Evolutionary conservation across 2,113 vertebrate genomes (phyloP), one percentile per base, ranked within the genome.

Genomic region (Scytalopus superciliaris): DNA sequence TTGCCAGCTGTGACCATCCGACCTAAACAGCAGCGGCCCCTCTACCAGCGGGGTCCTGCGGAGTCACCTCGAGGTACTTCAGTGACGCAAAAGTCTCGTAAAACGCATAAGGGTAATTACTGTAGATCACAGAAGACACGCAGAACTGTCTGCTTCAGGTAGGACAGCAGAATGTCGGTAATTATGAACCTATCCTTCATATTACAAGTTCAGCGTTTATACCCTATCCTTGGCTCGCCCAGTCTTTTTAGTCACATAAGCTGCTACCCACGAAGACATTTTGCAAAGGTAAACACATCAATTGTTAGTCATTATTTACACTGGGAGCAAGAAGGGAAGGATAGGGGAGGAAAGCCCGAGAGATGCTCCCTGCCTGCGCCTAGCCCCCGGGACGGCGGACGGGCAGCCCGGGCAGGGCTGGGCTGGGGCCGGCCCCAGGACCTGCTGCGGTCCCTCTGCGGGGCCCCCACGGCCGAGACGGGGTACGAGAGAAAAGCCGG

Each of bases 391-490:
- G 50, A 16, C 9, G 2, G 56, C 5, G 3, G 35, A 55, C 4
- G 17, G 7, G 42, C 23, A 53, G 64, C 28, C 24, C 2, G 9
- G n/a, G 19, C 35, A 59, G 74, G 23, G 45, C 25, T 3, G 57
- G n/a, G n/a, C n/a, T 27, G 21, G 33, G n/a, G 55, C 7, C 87
- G 30, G 42, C 12, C 18, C 35, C 16, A 2, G 59, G 28, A 16
- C 28, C 57, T 7, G 40, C 55, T 6, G n/a, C 13, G 3, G 23
- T 9, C 1, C 14, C 73, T 33, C 42, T 6, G 27, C 56, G 4
- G 4, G 22, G 14, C 3, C 21, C 11, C 8, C 49, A 2, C 4
- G 8, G 17, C n/a, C 4, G 17, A 24, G 25, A 5, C 0, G 6
- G 7, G 24, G 6, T 3, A 13, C 2, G 25, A 40, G n/a, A 14